phyloP scores from a whole-genome alignment of 2,888 invertebrate genomes.

The Pyrochroa serraticornis region DNA sequence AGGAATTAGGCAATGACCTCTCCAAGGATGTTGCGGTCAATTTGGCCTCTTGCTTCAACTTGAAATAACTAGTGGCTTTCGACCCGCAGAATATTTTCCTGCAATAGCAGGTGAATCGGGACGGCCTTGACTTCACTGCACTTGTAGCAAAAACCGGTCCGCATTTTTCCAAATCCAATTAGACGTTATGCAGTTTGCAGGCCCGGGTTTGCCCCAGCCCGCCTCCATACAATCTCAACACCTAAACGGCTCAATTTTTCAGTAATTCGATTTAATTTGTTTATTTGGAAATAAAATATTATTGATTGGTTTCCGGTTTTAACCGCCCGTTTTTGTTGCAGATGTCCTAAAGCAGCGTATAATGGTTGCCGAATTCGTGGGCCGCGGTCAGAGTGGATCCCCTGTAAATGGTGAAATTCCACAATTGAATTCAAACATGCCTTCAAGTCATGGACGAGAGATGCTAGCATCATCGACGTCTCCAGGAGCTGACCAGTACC shows the following conservation, averaged over 20 bases:
- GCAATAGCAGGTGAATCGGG: constrained; percentile 40
- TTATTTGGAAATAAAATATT: too few species aligned
- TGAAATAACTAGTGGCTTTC: too few species aligned
- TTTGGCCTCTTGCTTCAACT: constrained; percentile 1
- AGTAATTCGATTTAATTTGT: too few species aligned
- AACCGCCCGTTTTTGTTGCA: constrained; percentile 44
- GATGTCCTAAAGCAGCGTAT: constrained; percentile 68
- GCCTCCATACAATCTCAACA: too few species aligned
- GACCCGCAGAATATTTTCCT: constrained; percentile 13
- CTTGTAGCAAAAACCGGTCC: constrained; percentile 43
- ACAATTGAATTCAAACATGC: constrained; percentile 64
- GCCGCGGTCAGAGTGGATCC: constrained; percentile 75
- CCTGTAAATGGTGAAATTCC: constrained; percentile 73
- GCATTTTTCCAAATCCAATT: constrained; percentile 36
- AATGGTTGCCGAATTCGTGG: constrained; percentile 87
- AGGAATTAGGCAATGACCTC: constrained; percentile 43
- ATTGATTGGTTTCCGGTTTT: too few species aligned
- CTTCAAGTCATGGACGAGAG: constrained; percentile 57
- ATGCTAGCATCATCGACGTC: constrained; percentile 54
- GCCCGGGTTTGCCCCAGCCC: background rate
- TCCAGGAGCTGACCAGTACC: constrained; percentile 51
- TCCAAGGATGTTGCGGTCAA: constrained; percentile 43
- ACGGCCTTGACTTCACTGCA: constrained; percentile 44
- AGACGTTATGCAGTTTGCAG: constrained; percentile 14
- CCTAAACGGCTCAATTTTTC: too few species aligned